These are phyloP conservation scores for Philhelius pedissequus DNA, from an alignment of 2,888 invertebrate genomes.

Conservation along the genomic window DNA sequence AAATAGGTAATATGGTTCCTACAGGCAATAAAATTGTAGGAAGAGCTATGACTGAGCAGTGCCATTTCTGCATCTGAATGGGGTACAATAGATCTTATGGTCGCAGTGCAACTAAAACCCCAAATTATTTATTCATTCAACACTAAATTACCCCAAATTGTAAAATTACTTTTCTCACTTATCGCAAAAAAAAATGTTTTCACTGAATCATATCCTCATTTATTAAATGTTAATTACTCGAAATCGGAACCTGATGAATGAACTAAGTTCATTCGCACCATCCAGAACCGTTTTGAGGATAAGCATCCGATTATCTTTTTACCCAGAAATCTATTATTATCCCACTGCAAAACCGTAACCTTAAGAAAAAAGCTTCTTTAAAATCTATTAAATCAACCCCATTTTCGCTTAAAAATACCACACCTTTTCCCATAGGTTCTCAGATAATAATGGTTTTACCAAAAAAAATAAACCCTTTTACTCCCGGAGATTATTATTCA, in stretches of 20 bases:
- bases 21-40: too few relatives aligned
- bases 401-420: background rate
- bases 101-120: too few relatives aligned
- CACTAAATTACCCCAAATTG: too few relatives aligned
- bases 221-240: conserved; percentile 3
- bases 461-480: conserved; percentile 8
- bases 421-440: background rate
- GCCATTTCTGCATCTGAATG: too few relatives aligned
- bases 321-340: background rate
- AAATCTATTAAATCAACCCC: background rate
- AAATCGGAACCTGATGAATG: too few relatives aligned
- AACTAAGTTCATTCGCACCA: background rate
- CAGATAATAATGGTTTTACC: background rate
- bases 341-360: background rate
- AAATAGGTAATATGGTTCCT: too few relatives aligned
- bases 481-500: conserved; percentile 13
- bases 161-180: background rate
- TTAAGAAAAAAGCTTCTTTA: background rate
- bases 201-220: background rate
- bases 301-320: background rate
- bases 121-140: too few relatives aligned
- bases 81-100: too few relatives aligned
- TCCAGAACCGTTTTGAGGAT: background rate
- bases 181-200: background rate
- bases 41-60: too few relatives aligned